Conservation (phyloP, 2,888 invertebrate species). For the Synergus laeviventris region DNA sequence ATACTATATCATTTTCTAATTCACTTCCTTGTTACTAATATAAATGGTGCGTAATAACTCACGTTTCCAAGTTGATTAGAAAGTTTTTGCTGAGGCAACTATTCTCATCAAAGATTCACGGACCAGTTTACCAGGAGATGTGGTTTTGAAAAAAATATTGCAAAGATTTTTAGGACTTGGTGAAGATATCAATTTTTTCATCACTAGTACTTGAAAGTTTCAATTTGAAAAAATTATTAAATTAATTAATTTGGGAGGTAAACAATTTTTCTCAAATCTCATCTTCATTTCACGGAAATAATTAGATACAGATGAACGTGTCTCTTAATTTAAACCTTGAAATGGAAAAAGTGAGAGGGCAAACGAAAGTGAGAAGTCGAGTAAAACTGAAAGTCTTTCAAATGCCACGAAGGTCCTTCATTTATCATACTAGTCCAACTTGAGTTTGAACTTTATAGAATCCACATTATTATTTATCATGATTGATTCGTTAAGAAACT, state of each 20-base stretch:
- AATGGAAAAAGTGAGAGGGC: slow-evolving; percentile 42
- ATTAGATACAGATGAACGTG: not conserved
- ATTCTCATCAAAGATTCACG: not conserved
- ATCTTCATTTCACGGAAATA: not conserved
- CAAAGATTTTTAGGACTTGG: too few species aligned
- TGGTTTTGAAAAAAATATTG: too few species aligned
- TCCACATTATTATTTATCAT: not conserved
- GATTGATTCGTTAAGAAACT: not conserved
- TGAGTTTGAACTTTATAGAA: slow-evolving; percentile 39
- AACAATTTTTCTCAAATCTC: not conserved
- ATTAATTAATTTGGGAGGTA: not conserved
- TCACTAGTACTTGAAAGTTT: too few species aligned
- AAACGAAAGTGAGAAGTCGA: slow-evolving; percentile 36
- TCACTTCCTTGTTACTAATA: not conserved
- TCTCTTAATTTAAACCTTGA: not conserved
- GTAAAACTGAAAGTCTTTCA: slow-evolving; percentile 58
- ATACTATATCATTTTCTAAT: not conserved
- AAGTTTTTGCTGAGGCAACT: not conserved
- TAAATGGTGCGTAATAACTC: not conserved
- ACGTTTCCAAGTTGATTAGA: not conserved
- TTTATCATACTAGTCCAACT: slow-evolving; percentile 41
- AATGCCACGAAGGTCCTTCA: slow-evolving; percentile 54
- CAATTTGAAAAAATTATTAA: too few species aligned
- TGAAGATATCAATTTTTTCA: too few species aligned
- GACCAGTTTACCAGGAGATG: not conserved